Percentiles rank a stretch among this genome's conserved stretches.
Evolutionary conservation across 1,140 invertebrate genomes (phyloP).

Genomic region (Centruroides sculpturatus): DNA sequence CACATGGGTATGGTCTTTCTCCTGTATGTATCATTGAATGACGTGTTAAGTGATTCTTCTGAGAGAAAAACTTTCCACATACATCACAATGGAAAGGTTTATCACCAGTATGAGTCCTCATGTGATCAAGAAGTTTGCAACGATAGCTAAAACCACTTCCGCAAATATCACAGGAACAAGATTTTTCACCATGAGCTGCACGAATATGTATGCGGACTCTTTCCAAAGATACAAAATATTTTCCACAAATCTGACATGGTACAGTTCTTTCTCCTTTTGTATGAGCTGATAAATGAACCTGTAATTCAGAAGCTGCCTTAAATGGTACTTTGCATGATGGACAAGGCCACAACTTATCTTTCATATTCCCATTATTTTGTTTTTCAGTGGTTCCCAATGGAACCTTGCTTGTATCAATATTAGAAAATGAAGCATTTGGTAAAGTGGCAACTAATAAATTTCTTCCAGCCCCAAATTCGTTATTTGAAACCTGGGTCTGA

Average conservation of each 20-base stretch:
- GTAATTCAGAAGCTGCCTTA: slow-evolving; percentile 21
- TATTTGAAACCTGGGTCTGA: slow-evolving; percentile 4
- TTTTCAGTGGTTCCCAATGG: background rate
- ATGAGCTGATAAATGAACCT: slow-evolving; percentile 20
- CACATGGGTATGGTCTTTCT: slow-evolving; percentile 74
- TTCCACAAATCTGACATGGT: slow-evolving; percentile 21
- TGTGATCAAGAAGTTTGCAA: slow-evolving; percentile 22
- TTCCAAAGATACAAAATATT: slow-evolving; percentile 21
- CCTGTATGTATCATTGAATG: slow-evolving; percentile 59
- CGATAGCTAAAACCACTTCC: slow-evolving; percentile 22
- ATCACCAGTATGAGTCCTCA: slow-evolving; percentile 21
- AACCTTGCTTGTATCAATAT: slow-evolving; percentile 12
- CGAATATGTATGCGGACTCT: slow-evolving; percentile 21
- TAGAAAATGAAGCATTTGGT: slow-evolving; percentile 18
- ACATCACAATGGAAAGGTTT: slow-evolving; percentile 24
- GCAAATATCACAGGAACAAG: slow-evolving; percentile 20
- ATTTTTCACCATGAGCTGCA: slow-evolving; percentile 13
- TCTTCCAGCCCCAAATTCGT: slow-evolving; percentile 6
- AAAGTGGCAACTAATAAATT: slow-evolving; percentile 11
- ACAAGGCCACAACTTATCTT: slow-evolving; percentile 20
- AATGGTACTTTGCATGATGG: slow-evolving; percentile 23
- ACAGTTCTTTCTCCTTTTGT: slow-evolving; percentile 21
- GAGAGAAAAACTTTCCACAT: slow-evolving; percentile 21
- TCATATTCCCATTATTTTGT: background rate
- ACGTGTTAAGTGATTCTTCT: slow-evolving; percentile 22